Percentiles rank a stretch among this genome's conserved stretches.
Evolutionary conservation across 2,797 vertebrate genomes (phyloP).

Genomic region (Chiroxiphia lanceolata): DNA sequence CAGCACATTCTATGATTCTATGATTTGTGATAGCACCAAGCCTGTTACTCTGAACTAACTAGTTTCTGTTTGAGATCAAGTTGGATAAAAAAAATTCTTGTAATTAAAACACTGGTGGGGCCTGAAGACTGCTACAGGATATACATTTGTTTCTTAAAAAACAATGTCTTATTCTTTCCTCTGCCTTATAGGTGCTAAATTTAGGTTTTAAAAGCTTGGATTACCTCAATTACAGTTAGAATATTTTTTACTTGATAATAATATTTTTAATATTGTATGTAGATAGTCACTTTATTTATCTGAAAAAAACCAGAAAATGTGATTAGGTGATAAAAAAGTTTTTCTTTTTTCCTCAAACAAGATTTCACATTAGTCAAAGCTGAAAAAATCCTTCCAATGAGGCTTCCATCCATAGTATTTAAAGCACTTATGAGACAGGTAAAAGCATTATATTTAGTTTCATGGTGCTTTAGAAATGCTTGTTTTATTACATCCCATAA

Average conservation of each 20-base stretch:
- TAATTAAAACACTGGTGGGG: not conserved
- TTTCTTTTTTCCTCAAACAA: not conserved
- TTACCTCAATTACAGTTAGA: not conserved
- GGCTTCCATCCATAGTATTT: constrained; percentile 83
- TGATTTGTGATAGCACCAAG: not conserved
- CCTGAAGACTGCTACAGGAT: not conserved
- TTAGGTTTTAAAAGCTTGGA: not conserved
- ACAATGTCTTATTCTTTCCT: not conserved
- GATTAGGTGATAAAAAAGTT: not conserved
- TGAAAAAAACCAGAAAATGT: not conserved
- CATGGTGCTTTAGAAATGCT: not conserved
- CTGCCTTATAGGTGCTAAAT: not conserved
- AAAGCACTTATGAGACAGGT: constrained; percentile 92
- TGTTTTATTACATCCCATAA: not conserved
- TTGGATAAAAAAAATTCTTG: not conserved
- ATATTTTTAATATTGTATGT: not conserved
- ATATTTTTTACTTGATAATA: not conserved
- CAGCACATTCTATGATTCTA: not conserved
- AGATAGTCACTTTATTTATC: not conserved
- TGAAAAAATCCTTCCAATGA: constrained; percentile 88
- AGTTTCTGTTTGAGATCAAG: not conserved
- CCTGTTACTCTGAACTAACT: not conserved
- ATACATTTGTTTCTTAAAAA: not conserved
- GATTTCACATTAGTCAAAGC: constrained; percentile 86
- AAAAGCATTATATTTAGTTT: not conserved